Base-by-base conservation (phyloP, 1,140 invertebrate genomes). In the Drosophila hydei region DNA sequence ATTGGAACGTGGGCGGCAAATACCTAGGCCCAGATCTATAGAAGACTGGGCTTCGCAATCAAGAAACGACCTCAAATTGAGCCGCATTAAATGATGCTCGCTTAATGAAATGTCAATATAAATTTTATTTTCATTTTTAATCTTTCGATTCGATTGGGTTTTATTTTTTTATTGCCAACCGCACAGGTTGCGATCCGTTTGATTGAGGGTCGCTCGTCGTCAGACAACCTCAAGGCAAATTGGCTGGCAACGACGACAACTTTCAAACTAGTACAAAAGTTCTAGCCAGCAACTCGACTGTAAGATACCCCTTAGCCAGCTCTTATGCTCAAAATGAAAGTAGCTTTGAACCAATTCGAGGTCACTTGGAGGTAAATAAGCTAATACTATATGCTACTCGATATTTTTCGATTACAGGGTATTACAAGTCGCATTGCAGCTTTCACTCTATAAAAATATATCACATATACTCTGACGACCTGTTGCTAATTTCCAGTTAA, bases 61-160 rank as follows among this genome's bases (percentile, higher is more conserved):
- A 43, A 27, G 5, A 27, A 27, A 25, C 16, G 12, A 23, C 4
- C 12, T 30, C 56, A 48, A 77, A 77, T 79, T 80, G 72, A 68
- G 61, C 64, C 56, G 75, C 67, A 77, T 83, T 83, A 84, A 83
- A 83, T 83, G 76, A 45, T 68, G 75, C 70, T 58, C 54, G 60
- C 71, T 76, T 80, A 88, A 81, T 84, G 45, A 75, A 81, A 81
- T 81, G 83, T 79, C 83, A 88, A 88, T 88, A 78, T 67, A 72
- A 79, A 88, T 87, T 85, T 73, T 54, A 33, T 16, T 19, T 27
- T 23, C 27, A 14, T 51, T 4, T 30, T 16, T 50, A 16, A 27
- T 27, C 12, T 50, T 48, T 45, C 19, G 4, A 11, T 40, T 16
- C n/a, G n/a, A 7, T 38, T 38, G 7, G 42, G 61, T 60, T 36